These are phyloP conservation scores for Beris morrisii DNA, from an alignment of 2,888 invertebrate genomes.

Conservation along the genomic window DNA sequence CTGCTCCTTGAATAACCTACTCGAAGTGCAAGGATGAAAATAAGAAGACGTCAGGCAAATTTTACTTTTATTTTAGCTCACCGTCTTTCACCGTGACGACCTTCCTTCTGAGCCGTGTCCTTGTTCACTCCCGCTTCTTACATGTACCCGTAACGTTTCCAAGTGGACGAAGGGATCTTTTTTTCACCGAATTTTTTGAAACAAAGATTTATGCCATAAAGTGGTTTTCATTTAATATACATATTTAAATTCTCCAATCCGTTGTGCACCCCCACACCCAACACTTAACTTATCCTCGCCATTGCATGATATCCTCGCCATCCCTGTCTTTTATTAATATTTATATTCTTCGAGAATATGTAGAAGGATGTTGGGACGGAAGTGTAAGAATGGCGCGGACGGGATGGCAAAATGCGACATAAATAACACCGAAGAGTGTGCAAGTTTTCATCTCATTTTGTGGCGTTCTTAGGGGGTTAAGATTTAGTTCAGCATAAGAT, in stretches of 20 bases:
- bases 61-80: slow-evolving; percentile 12
- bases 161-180: not conserved
- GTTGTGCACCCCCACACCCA: not conserved
- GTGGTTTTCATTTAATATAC: slow-evolving; percentile 39
- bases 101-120: too few relatives aligned
- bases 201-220: slow-evolving; percentile 39
- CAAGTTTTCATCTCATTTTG: slow-evolving; percentile 12
- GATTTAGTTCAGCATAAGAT: not conserved
- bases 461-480: not conserved
- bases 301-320: slow-evolving; percentile 16
- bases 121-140: too few relatives aligned
- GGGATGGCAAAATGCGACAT: slow-evolving; percentile 3
- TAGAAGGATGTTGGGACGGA: not conserved
- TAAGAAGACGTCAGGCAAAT: slow-evolving; percentile 27
- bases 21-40: slow-evolving; percentile 23
- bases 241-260: slow-evolving; percentile 35
- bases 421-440: slow-evolving; percentile 20
- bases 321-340: slow-evolving; percentile 36
- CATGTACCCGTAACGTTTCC: too few relatives aligned
- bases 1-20: not conserved
- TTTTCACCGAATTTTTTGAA: slow-evolving; percentile 34
- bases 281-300: not conserved
- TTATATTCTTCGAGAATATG: slow-evolving; percentile 27
- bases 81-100: slow-evolving; percentile 2
- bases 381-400: slow-evolving; percentile 3